Conservation (phyloP, 2,113 vertebrate species). For the Cyanoramphus novaezelandiae region DNA sequence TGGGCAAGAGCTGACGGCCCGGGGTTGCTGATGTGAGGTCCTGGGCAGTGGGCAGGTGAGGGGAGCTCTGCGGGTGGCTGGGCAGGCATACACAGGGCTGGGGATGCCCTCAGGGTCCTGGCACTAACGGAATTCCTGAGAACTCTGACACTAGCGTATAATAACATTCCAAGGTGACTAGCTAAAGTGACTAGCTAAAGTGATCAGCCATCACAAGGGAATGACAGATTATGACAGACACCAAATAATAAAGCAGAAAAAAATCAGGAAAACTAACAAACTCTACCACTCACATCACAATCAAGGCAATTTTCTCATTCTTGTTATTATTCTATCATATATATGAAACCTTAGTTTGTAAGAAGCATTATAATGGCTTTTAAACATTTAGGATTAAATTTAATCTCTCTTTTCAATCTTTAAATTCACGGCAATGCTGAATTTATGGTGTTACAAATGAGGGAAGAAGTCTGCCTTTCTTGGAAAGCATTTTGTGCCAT, state of each 20-base stretch:
- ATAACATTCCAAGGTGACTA: background rate
- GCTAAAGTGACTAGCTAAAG: background rate
- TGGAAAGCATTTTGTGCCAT: background rate
- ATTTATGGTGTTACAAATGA: background rate
- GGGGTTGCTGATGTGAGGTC: no score
- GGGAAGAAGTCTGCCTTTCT: background rate
- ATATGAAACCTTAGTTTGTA: background rate
- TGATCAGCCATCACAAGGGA: background rate
- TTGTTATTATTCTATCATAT: background rate
- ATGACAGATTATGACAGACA: background rate
- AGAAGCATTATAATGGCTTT: background rate
- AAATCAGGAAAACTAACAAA: background rate
- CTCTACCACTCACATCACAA: fast-evolving
- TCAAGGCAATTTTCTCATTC: background rate
- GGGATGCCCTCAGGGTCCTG: background rate
- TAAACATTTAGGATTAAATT: background rate
- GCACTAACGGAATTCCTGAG: background rate
- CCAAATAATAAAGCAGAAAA: background rate
- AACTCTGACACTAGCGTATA: background rate
- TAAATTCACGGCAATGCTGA: background rate
- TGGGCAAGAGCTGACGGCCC: background rate
- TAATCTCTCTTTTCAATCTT: background rate
- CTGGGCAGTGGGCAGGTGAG: background rate
- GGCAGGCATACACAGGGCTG: background rate
- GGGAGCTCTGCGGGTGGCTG: fast-evolving